These are phyloP conservation scores for Stomatorhinus ivindoensis DNA, from an alignment of 2,113 vertebrate species.

Conservation along the genomic window DNA sequence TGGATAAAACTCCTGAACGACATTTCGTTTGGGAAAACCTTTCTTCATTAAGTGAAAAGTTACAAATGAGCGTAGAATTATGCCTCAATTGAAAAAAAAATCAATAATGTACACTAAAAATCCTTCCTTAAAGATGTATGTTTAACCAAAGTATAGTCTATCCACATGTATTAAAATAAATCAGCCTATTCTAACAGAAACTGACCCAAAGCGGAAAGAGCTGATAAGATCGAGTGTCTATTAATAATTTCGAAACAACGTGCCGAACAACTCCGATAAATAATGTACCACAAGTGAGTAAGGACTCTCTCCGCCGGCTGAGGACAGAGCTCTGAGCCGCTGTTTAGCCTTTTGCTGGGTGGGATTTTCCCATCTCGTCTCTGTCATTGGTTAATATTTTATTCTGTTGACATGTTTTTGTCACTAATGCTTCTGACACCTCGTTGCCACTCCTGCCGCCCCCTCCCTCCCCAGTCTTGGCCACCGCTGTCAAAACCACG, in stretches of 20 bases:
- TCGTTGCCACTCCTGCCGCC: constrained; percentile 49
- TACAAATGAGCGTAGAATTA: background rate
- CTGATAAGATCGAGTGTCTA: background rate
- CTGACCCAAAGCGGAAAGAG: background rate
- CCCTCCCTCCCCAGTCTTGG: constrained; percentile 52
- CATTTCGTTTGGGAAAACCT: background rate
- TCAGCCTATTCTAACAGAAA: background rate
- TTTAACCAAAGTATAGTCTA: background rate
- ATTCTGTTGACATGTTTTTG: constrained; percentile 96
- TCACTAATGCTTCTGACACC: constrained; percentile 91
- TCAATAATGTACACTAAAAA: background rate
- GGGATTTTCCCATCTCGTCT: constrained; percentile 55
- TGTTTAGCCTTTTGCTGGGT: constrained; percentile 44
- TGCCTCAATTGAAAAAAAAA: background rate
- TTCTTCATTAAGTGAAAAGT: background rate
- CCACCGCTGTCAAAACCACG: constrained; percentile 69
- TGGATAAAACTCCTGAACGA: background rate
- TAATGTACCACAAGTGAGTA: constrained; percentile 6
- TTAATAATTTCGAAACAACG: background rate
- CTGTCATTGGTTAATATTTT: constrained; percentile 87
- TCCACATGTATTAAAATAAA: background rate
- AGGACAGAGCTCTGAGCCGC: constrained; percentile 29
- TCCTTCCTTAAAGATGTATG: background rate
- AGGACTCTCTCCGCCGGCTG: constrained; percentile 30
- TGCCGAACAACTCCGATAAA: background rate